Evolutionary conservation across 2,888 invertebrate species (phyloP).

Genomic region (Cheilosia vernalis): DNA sequence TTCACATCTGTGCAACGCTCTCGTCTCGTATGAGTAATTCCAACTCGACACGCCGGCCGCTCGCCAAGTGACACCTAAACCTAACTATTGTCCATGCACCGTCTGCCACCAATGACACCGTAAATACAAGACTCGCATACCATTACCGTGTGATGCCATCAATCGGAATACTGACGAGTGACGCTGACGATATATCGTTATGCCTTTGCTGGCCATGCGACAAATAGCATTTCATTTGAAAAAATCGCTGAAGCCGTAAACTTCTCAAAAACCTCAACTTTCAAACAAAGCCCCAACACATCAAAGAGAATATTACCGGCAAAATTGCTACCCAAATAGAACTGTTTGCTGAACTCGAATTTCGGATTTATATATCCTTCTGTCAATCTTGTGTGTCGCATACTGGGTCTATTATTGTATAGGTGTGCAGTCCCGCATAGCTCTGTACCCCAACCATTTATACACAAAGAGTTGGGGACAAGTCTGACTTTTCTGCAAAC

Average conservation of each 20-base stretch:
- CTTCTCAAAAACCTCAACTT: slow-evolving; percentile 3
- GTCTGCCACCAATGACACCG: slow-evolving; percentile 36
- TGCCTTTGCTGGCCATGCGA: neutral
- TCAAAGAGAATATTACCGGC: slow-evolving; percentile 45
- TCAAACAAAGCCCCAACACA: neutral
- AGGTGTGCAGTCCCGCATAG: slow-evolving; percentile 15
- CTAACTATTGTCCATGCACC: slow-evolving; percentile 10
- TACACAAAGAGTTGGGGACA: neutral
- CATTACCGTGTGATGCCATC: slow-evolving; percentile 12
- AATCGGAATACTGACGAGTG: neutral
- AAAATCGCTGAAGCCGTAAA: neutral
- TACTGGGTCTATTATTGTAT: slow-evolving; percentile 5
- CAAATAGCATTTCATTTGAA: slow-evolving; percentile 5
- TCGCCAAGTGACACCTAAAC: slow-evolving; percentile 33
- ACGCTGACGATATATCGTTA: neutral
- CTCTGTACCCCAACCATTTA: too few relatives aligned
- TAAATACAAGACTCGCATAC: slow-evolving; percentile 33
- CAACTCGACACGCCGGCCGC: slow-evolving; percentile 10
- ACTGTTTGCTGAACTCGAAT: neutral
- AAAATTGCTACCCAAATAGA: slow-evolving; percentile 36
- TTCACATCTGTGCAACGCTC: slow-evolving; percentile 20
- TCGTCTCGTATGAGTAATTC: slow-evolving; percentile 8
- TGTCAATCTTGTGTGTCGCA: slow-evolving; percentile 50
- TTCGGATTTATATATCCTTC: slow-evolving; percentile 42
- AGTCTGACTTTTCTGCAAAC: slow-evolving; percentile 53